Evolutionary conservation across 1,140 invertebrate species (phyloP).

Genomic region (Hyposmocoma kahamanoa): DNA sequence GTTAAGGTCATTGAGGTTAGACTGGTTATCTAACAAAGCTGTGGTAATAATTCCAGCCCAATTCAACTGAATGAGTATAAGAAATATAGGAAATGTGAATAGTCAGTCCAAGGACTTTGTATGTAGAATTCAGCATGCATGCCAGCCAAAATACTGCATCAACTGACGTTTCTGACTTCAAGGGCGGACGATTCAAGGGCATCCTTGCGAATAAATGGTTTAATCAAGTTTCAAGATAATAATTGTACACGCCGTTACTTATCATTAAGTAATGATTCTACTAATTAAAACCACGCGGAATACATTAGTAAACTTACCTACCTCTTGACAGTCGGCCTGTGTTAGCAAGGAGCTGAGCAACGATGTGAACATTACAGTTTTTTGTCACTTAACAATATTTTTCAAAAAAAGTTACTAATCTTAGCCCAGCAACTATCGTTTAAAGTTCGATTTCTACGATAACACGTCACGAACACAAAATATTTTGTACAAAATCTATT

Average conservation of each 20-base stretch:
- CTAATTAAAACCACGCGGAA: not conserved
- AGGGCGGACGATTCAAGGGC: slow-evolving; percentile 59
- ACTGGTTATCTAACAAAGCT: slow-evolving; percentile 51
- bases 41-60: not conserved
- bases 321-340: slow-evolving; percentile 76
- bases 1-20: slow-evolving; percentile 58
- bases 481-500: slow-evolving; percentile 67
- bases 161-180: slow-evolving; percentile 47
- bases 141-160: slow-evolving; percentile 19
- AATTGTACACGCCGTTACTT: too few species aligned
- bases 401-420: slow-evolving; percentile 39
- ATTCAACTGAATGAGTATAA: too few species aligned
- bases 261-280: not conserved
- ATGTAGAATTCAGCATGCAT: too few species aligned
- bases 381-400: slow-evolving; percentile 45
- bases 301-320: slow-evolving; percentile 72
- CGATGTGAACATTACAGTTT: slow-evolving; percentile 72
- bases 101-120: too few species aligned
- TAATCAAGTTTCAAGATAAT: too few species aligned
- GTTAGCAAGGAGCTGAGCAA: slow-evolving; percentile 64
- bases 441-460: slow-evolving; percentile 56
- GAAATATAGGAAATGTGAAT: too few species aligned
- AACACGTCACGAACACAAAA: slow-evolving; percentile 64
- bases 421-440: slow-evolving; percentile 35
- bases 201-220: slow-evolving; percentile 16